Base-by-base conservation (phyloP, 2,797 vertebrate species). In the Galagoides demidoff region DNA sequence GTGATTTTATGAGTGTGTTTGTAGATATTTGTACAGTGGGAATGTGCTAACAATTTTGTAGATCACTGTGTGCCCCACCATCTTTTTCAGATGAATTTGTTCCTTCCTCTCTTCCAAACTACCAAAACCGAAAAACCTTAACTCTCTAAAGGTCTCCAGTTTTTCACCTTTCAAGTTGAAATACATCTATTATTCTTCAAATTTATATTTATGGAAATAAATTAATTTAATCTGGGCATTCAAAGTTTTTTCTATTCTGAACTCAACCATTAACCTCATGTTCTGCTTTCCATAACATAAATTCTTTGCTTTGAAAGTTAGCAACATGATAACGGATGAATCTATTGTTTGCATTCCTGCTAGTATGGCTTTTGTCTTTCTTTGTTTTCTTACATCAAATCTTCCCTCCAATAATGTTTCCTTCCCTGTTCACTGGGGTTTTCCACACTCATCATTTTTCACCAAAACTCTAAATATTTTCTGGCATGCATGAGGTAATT, bases 401-500 rank as follows among this genome's bases (percentile, higher is more conserved):
- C 11, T 39, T 79, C 3, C 10, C 8, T 37, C 17, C 0, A 66
- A 52, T 63, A 68, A 66, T 64, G 1, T 12, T 66, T 66, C 37
- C 78, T 71, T 64, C 31, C 8, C 39, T 55, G 37, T 4, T n/a
- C 8, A 1, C 27, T 29, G 25, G 4, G 74, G 13, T 23, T 59
- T 79, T 74, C n/a, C 31, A 3, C 10, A 27, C 22, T 86, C 0
- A 27, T 2, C 2, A 39, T 39, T 93, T 90, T 94, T 83, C 7
- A 86, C 70, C 7, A 79, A 79, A 96, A 85, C 3, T 95, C 43
- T 52, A 66, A 76, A 85, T 82, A 59, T 63, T 61, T 77, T 76
- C 20, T n/a, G 83, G 8, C 13, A 89, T 12, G 78, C 76, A 74
- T 52, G 63, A 81, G 16, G 34, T 49, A 63, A 63, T 63, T 57